Conservation (phyloP, 2,113 vertebrate genomes). For the Gavialis gangeticus region DNA sequence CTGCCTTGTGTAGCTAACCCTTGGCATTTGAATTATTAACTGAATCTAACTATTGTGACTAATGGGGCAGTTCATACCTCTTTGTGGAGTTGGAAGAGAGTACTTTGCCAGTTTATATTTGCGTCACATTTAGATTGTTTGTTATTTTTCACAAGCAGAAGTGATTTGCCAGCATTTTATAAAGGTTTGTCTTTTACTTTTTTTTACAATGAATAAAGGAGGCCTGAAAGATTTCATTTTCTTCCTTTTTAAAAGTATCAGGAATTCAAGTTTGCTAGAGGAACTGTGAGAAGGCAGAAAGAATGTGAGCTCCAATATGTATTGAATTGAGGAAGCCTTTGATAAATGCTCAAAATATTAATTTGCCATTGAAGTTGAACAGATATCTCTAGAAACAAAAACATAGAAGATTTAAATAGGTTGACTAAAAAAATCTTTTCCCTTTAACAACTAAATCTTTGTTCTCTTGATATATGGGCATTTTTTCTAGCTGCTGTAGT, state of each 20-base stretch:
- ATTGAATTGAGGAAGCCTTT: background rate
- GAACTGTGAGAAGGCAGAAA: background rate
- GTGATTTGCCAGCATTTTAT: background rate
- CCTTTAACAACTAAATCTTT: background rate
- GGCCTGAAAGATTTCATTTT: background rate
- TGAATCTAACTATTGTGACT: background rate
- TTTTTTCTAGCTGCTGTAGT: background rate
- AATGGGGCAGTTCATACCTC: background rate
- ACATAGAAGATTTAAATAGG: background rate
- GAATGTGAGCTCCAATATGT: background rate
- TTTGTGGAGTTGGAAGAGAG: background rate
- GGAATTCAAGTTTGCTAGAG: background rate
- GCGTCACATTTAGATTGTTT: background rate
- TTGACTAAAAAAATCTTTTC: background rate
- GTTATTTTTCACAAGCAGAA: background rate
- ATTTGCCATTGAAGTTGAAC: background rate
- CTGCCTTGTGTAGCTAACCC: too few species aligned
- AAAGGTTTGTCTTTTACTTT: background rate
- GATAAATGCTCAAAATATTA: background rate
- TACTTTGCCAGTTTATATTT: background rate
- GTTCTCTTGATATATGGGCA: background rate
- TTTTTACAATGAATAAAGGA: background rate
- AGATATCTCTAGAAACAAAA: background rate
- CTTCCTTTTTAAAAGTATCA: background rate
- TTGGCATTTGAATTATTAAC: too few species aligned